A percentile compares a stretch with the other conserved stretches of the same genome.
Conservation (phyloP, 2,113 vertebrate species). For the Lasiurus cinereus region DNA sequence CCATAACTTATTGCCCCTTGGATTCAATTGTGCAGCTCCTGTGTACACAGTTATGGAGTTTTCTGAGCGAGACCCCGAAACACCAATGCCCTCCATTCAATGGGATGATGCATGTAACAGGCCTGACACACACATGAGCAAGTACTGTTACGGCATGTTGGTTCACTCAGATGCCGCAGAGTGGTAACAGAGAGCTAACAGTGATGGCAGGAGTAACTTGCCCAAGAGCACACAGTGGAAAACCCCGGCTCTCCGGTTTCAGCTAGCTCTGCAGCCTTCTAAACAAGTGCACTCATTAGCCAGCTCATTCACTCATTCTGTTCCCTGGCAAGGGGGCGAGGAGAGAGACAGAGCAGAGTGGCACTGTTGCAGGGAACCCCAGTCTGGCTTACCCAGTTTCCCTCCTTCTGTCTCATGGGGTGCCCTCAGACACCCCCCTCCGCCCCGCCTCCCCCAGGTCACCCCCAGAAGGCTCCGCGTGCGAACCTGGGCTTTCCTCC, state of each 20-base stretch:
- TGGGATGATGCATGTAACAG: too few relatives aligned
- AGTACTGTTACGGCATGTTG: not conserved
- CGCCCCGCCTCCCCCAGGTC: not conserved
- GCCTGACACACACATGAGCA: fast-evolving
- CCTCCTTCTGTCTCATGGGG: not conserved
- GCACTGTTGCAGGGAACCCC: not conserved
- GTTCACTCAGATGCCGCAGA: not conserved
- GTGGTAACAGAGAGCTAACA: not conserved
- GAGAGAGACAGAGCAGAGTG: not conserved
- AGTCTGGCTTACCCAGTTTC: not conserved
- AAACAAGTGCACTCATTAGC: not conserved
- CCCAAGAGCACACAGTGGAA: too few relatives aligned
- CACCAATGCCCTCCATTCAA: not conserved
- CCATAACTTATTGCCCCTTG: not conserved
- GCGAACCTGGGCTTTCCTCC: slow-evolving; percentile 93
- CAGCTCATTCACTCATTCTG: not conserved
- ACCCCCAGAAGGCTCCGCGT: not conserved
- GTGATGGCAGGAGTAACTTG: too few relatives aligned
- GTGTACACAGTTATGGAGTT: not conserved
- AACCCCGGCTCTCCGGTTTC: not conserved
- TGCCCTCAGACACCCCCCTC: fast-evolving
- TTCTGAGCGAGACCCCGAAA: not conserved
- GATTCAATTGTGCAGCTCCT: not conserved
- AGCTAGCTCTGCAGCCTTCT: not conserved
- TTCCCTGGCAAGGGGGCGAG: not conserved